Conservation (phyloP, 2,797 vertebrate genomes). For the Pangasius djambal region DNA sequence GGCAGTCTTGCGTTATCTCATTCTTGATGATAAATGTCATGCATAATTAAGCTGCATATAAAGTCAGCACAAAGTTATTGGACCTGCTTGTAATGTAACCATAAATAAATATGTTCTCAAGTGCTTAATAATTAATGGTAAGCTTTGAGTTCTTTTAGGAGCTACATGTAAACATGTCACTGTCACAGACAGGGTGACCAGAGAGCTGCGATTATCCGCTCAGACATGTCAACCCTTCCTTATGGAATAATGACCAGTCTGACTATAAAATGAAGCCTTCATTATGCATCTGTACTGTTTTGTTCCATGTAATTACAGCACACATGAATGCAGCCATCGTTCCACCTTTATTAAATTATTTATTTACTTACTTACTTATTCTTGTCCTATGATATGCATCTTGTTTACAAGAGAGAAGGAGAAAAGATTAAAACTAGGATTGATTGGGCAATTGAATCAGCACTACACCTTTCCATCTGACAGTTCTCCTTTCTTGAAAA, state of each 20-base stretch:
- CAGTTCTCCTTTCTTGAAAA: conserved; percentile 40
- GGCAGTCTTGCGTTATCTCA: neutral
- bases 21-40: conserved; percentile 18
- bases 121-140: conserved; percentile 7
- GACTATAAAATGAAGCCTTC: neutral
- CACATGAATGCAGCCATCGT: neutral
- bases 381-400: neutral
- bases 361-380: neutral
- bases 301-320: neutral
- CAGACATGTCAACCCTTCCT: neutral
- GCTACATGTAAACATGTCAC: neutral
- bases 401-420: neutral
- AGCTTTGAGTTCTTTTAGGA: neutral
- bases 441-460: conserved; percentile 46
- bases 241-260: neutral
- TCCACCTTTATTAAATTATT: neutral
- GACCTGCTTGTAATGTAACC: neutral
- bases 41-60: conserved; percentile 6
- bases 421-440: conserved; percentile 19
- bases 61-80: neutral
- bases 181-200: neutral
- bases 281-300: neutral
- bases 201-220: neutral
- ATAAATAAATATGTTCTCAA: conserved; percentile 21
- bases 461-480: conserved; percentile 36